Evolutionary conservation across 2,797 vertebrate genomes (phyloP).

Genomic region (Lepidocolaptes lacrymiger): DNA sequence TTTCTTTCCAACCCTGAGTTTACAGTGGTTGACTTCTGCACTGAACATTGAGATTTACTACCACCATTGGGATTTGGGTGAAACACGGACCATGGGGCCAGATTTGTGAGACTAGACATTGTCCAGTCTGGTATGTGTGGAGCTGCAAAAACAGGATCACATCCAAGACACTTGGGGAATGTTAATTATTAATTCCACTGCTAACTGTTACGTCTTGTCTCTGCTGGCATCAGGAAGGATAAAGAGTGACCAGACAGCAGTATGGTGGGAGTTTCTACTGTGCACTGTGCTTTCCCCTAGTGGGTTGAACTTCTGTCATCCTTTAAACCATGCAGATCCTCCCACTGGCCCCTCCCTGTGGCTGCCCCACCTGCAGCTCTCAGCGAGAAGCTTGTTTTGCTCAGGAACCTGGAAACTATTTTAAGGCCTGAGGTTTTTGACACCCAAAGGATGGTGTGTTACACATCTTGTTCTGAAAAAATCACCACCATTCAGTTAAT

Average conservation of each 20-base stretch:
- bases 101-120: neutral
- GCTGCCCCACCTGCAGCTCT: neutral
- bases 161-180: neutral
- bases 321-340: neutral
- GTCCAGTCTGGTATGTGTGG: neutral
- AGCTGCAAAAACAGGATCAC: neutral
- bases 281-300: neutral
- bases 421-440: slow-evolving; percentile 5
- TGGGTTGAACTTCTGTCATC: neutral
- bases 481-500: slow-evolving; percentile 46
- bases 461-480: slow-evolving; percentile 49
- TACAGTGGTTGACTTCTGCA: neutral
- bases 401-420: slow-evolving; percentile 28
- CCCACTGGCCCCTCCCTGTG: neutral
- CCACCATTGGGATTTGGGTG: neutral
- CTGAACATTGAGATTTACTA: neutral
- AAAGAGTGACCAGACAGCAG: neutral
- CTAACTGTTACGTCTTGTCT: neutral
- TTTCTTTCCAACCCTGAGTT: neutral
- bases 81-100: neutral
- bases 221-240: neutral
- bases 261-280: neutral
- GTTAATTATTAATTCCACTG: neutral
- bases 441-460: slow-evolving; percentile 41
- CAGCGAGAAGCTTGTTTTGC: neutral